Conservation (phyloP, 2,888 invertebrate genomes). For the Macrosoma leucophasiata region DNA sequence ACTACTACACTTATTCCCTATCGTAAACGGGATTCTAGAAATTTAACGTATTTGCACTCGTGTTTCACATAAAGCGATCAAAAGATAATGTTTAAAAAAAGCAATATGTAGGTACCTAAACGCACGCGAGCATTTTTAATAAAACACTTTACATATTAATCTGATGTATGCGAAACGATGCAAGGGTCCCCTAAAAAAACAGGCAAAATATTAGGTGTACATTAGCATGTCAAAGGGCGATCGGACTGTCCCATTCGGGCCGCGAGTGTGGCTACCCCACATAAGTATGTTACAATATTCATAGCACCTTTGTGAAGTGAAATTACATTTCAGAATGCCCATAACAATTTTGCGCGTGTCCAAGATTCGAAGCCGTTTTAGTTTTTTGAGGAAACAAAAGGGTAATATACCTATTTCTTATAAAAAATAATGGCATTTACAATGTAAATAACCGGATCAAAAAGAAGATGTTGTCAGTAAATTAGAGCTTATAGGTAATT, state of each 20-base stretch:
- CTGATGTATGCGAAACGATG: too few relatives aligned
- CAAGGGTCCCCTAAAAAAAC: too few relatives aligned
- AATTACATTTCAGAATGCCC: slow-evolving; percentile 30
- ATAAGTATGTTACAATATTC: slow-evolving; percentile 31
- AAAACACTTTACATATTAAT: too few relatives aligned
- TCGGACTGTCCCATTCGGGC: slow-evolving; percentile 32
- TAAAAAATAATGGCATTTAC: not conserved
- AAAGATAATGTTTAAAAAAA: too few relatives aligned
- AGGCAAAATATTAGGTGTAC: too few relatives aligned
- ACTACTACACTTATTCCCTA: too few relatives aligned
- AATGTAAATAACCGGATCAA: not conserved
- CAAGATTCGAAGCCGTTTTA: not conserved
- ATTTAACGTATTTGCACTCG: too few relatives aligned
- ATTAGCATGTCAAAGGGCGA: slow-evolving; percentile 61
- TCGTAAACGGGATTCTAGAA: too few relatives aligned
- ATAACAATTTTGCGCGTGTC: slow-evolving; percentile 2
- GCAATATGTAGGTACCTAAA: too few relatives aligned
- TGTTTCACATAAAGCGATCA: too few relatives aligned
- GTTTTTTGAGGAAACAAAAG: not conserved
- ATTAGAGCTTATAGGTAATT: not conserved
- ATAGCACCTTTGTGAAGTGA: slow-evolving; percentile 36
- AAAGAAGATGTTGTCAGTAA: not conserved
- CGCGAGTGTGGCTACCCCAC: slow-evolving; percentile 34
- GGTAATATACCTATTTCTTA: too few relatives aligned
- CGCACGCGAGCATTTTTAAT: too few relatives aligned